phyloP scores from a whole-genome alignment of 2,113 vertebrate species.

The Pantherophis guttatus region DNA sequence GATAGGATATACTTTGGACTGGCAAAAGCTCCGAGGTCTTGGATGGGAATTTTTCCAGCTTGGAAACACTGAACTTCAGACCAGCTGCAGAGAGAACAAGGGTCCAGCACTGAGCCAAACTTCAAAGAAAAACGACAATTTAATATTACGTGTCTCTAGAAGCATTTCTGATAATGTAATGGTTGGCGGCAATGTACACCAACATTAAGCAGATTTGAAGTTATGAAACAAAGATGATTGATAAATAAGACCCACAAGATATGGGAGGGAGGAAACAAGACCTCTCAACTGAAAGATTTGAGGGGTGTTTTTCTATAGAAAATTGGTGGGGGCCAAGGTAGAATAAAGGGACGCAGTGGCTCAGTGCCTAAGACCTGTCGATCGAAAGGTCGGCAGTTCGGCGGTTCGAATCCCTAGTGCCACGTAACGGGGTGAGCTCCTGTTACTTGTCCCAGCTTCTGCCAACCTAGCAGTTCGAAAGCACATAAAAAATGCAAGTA shows the following conservation, averaged over 20 bases:
- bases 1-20: background rate
- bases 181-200: background rate
- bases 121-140: background rate
- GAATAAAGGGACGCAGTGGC: too few species aligned
- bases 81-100: slow-evolving; percentile 6
- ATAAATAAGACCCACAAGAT: background rate
- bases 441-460: too few species aligned
- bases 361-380: too few species aligned
- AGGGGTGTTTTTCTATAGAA: background rate
- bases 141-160: background rate
- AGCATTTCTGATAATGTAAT: background rate
- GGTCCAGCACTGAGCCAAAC: slow-evolving; percentile 9
- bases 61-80: background rate
- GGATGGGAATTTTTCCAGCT: background rate
- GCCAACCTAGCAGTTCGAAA: too few species aligned
- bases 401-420: too few species aligned
- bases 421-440: too few species aligned
- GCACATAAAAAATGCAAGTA: too few species aligned
- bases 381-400: too few species aligned
- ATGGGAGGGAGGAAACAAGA: background rate
- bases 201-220: background rate
- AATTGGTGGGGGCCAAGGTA: background rate
- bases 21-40: background rate
- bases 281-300: background rate
- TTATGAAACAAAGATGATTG: background rate